A percentile compares a stretch with the other conserved stretches of the same genome.
These are phyloP conservation scores for Cephus nigrinus DNA, from an alignment of 2,888 invertebrate species.

Conservation along the genomic window DNA sequence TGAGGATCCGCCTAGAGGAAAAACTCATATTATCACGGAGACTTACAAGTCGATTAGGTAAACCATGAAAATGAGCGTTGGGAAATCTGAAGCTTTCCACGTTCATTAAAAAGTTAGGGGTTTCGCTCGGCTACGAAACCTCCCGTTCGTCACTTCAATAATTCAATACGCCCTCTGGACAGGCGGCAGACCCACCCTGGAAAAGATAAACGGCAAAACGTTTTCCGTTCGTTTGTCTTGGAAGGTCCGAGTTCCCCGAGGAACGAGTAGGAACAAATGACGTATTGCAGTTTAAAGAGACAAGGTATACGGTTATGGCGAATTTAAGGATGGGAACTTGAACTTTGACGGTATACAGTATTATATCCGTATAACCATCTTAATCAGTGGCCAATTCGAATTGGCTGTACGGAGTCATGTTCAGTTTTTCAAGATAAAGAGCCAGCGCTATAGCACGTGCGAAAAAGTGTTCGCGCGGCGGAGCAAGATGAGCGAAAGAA, in stretches of 20 bases:
- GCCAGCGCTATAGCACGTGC: slow-evolving; percentile 19
- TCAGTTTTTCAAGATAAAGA: slow-evolving; percentile 23
- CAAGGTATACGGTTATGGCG: background rate
- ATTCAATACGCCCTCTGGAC: background rate
- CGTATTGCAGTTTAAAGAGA: background rate
- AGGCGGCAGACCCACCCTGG: background rate
- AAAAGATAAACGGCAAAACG: background rate
- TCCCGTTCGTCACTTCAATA: background rate
- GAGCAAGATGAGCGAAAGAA: slow-evolving; percentile 30
- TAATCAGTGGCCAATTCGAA: background rate
- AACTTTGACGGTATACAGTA: background rate
- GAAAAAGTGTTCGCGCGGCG: slow-evolving; percentile 29
- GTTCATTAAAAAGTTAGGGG: background rate
- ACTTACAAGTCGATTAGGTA: background rate
- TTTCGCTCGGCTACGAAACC: background rate
- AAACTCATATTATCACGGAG: background rate
- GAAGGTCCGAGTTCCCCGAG: background rate
- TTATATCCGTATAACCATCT: background rate
- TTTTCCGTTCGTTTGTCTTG: background rate
- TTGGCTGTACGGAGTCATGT: background rate
- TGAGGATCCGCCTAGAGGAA: background rate
- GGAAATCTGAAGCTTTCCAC: background rate
- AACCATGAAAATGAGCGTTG: background rate
- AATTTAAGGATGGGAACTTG: background rate
- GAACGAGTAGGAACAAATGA: background rate